phyloP scores from a whole-genome alignment of 2,888 invertebrate species.

The Arctia plantaginis region DNA sequence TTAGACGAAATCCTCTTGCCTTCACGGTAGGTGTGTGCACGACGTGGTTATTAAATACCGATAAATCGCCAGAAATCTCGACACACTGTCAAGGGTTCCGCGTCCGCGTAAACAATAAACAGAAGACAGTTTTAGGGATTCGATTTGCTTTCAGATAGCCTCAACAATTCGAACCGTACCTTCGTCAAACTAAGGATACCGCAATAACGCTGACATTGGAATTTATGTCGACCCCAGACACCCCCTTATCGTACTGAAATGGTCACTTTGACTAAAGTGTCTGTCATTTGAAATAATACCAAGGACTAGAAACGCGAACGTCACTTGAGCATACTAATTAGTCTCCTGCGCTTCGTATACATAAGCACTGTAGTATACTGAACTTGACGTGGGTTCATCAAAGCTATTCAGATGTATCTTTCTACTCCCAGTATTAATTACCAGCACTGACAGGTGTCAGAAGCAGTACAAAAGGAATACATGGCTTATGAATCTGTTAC shows the following conservation, averaged over 20 bases:
- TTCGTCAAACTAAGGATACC: conserved; percentile 80
- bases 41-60: conserved; percentile 52
- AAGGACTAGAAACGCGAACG: conserved; percentile 52
- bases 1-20: conserved; percentile 31
- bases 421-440: conserved; percentile 38
- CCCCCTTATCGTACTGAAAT: conserved; percentile 70
- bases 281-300: conserved; percentile 72
- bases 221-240: conserved; percentile 78
- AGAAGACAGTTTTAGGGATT: conserved; percentile 63
- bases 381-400: conserved; percentile 40
- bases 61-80: conserved; percentile 52
- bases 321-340: conserved; percentile 52
- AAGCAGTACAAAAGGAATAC: background rate
- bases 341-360: conserved; percentile 29
- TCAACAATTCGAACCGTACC: conserved; percentile 75
- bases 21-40: conserved; percentile 23
- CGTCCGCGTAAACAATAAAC: conserved; percentile 66
- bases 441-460: conserved; percentile 24
- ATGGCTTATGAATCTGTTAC: background rate
- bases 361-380: conserved; percentile 38
- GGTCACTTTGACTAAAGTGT: conserved; percentile 76
- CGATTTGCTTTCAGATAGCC: conserved; percentile 74
- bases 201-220: conserved; percentile 77
- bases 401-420: conserved; percentile 33
- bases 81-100: conserved; percentile 52